Base-by-base conservation (phyloP, 1,140 invertebrate genomes). In the Choristoneura fumiferana region DNA sequence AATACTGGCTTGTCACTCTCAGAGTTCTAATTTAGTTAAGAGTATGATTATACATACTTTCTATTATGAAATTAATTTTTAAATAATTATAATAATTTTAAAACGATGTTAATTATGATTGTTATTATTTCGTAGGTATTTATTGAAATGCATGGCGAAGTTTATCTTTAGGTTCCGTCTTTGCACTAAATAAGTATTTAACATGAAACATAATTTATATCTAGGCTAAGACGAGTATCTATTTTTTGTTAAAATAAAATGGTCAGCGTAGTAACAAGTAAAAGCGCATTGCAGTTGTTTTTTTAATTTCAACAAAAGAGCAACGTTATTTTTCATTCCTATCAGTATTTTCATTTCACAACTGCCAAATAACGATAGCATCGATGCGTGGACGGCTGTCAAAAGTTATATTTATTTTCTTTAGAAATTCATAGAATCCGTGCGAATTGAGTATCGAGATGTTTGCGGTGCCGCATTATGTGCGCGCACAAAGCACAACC, bases 361-460 rank as follows among this genome's bases (percentile, higher is more conserved):
- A 78, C 76, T 81, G 76, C 80, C 76, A 85, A 87, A 87, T 77
- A 87, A 75, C 76, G 81, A 88, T 88, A 78, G 71, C 70, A 85
- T 85, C 73, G 76, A 77, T 71, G 76, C 70, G 69, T 76, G 69
- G 74, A 74, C 69, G 74, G 80, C 81, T 88, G 85, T 86, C 85
- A 88, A 78, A 88, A 88, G 85, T 87, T 88, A 87, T 87, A 88
- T 88, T 88, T 88, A 88, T 88, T 83, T 88, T 86, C 82, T 88
- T 88, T 88, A 84, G 63, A 85, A 88, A 87, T 88, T 83, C 79
- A 87, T 84, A 87, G 83, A 87, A 88, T 77, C 74, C 63, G 62
- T 86, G 81, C 81, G 78, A 86, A 84, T 84, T 76, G 62, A 71
- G 69, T 67, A 78, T 84, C 76, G 78, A 83, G 78, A 82, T 84